These are phyloP conservation scores for Aurelia coerulea DNA, from an alignment of 30 jellyfish, hydroid and myxozoan species.

Conservation along the genomic window DNA sequence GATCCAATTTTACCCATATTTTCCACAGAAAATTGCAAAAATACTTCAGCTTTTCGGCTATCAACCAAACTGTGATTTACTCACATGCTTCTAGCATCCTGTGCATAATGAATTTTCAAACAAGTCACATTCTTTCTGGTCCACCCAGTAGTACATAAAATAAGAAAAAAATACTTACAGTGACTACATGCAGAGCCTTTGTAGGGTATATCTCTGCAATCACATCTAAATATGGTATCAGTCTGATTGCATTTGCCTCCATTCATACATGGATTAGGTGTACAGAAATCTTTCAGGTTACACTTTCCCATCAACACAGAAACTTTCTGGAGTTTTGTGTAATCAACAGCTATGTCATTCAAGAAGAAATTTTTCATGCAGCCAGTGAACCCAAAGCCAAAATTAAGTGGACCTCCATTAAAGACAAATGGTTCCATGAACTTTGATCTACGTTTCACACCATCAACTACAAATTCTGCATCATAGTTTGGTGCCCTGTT, in stretches of 20 bases:
- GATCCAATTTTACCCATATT: too few relatives aligned
- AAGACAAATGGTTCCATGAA: slow-evolving; percentile 59
- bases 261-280: slow-evolving; percentile 98
- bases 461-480: slow-evolving; percentile 92
- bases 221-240: slow-evolving; percentile 91
- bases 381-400: slow-evolving; percentile 98
- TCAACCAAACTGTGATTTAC: too few relatives aligned
- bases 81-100: too few relatives aligned
- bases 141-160: too few relatives aligned
- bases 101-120: too few relatives aligned
- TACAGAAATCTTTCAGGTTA: slow-evolving; percentile 91
- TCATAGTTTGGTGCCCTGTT: slow-evolving; percentile 81
- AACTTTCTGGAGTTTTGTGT: slow-evolving; percentile 51
- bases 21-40: too few relatives aligned
- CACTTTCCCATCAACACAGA: slow-evolving; percentile 83
- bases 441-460: slow-evolving; percentile 82
- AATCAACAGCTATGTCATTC: slow-evolving; percentile 72
- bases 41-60: too few relatives aligned
- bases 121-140: too few relatives aligned
- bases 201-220: slow-evolving; percentile 89
- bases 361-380: slow-evolving; percentile 93
- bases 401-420: slow-evolving; percentile 89
- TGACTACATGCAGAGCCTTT: slow-evolving; percentile 95
- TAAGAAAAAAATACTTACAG: slow-evolving; percentile 48
- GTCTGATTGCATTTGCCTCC: slow-evolving; percentile 99